These are phyloP conservation scores for Pammene aurita DNA, from an alignment of 2,888 invertebrate species.

Conservation along the genomic window DNA sequence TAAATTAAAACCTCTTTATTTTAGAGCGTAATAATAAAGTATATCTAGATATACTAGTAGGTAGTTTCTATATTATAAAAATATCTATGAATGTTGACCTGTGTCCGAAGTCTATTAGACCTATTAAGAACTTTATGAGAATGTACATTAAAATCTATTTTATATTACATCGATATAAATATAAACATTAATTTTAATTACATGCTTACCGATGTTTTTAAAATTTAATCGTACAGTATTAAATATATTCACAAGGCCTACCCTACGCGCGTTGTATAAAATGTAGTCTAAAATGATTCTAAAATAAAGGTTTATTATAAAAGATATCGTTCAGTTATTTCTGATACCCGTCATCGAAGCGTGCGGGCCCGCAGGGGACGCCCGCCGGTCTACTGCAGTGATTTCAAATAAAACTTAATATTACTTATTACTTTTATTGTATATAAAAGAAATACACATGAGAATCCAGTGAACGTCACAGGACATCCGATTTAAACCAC, in stretches of 20 bases:
- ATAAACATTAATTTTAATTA: constrained; percentile 72
- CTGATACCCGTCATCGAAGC: constrained; percentile 22
- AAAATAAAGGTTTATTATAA: constrained; percentile 69
- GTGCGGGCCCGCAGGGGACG: not conserved
- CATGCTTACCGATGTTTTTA: constrained; percentile 64
- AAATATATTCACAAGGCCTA: constrained; percentile 70
- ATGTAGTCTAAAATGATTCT: constrained; percentile 72
- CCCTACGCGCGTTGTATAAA: constrained; percentile 64
- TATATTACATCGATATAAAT: constrained; percentile 69
- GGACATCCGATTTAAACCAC: constrained; percentile 22
- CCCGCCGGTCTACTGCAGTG: constrained; percentile 53
- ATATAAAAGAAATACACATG: constrained; percentile 70
- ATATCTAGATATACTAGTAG: no score
- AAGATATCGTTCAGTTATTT: constrained; percentile 45
- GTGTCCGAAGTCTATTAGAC: constrained; percentile 61
- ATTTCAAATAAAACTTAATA: constrained; percentile 78
- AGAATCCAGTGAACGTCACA: constrained; percentile 45
- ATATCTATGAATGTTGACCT: constrained; percentile 57
- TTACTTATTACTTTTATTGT: constrained; percentile 74
- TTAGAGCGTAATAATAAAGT: constrained; percentile 63
- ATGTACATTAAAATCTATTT: constrained; percentile 75
- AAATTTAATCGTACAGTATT: constrained; percentile 69
- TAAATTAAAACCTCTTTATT: constrained; percentile 66
- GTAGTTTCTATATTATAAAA: constrained; percentile 55
- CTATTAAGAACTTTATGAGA: constrained; percentile 58